A percentile compares a stretch with the other conserved stretches of the same genome.
Evolutionary conservation across 2,113 vertebrate genomes (phyloP).

Genomic region (Campylomormyrus tamandua): DNA sequence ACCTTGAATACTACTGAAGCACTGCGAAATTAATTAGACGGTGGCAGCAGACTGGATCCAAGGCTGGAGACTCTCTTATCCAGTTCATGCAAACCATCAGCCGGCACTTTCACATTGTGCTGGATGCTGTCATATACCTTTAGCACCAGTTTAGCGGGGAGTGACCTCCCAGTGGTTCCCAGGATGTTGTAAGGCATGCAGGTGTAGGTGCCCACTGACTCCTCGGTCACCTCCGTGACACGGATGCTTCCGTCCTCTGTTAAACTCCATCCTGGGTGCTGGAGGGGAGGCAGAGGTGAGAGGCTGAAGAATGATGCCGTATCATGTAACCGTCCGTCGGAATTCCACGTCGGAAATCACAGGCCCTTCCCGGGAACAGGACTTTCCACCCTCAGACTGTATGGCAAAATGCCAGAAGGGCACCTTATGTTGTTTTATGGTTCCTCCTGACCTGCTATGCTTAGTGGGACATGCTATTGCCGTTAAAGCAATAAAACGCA

Average conservation of each 20-base stretch:
- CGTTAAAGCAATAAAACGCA: neutral
- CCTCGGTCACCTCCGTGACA: conserved; percentile 94
- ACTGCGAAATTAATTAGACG: neutral
- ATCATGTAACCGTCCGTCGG: neutral
- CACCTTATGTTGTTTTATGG: neutral
- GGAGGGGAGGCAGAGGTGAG: conserved; percentile 12
- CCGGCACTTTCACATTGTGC: neutral
- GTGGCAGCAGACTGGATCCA: neutral
- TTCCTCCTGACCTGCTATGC: neutral
- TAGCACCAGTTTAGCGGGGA: conserved; percentile 95
- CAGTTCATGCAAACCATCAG: neutral
- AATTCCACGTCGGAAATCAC: neutral
- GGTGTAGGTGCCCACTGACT: conserved; percentile 98
- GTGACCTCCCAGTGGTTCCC: conserved; percentile 98
- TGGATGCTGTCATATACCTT: conserved; percentile 64
- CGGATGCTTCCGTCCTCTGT: conserved; percentile 91
- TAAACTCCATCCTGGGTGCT: conserved; percentile 92
- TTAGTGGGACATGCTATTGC: neutral
- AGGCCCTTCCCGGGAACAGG: neutral
- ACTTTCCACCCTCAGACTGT: neutral
- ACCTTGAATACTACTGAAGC: neutral
- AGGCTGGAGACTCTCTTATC: neutral
- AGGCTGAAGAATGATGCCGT: neutral
- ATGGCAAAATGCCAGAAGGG: neutral
- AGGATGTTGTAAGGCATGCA: conserved; percentile 99